Base-by-base conservation (phyloP, 2,797 vertebrate species). In the Ibycter americanus region DNA sequence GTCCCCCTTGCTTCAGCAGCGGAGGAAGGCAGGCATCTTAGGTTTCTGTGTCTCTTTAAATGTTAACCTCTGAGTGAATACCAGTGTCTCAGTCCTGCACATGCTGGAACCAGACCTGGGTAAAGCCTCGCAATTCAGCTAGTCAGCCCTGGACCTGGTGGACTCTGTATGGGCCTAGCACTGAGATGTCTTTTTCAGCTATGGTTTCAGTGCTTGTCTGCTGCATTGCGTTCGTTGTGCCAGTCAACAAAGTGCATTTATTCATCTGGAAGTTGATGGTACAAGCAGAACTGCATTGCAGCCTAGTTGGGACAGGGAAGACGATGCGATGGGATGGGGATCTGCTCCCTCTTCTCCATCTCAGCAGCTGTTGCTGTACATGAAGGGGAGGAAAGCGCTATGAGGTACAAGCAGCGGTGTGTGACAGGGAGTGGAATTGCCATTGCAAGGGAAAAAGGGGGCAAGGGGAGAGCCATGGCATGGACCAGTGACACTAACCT, bases 211-310 rank as follows among this genome's bases (percentile, higher is more conserved):
- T 61, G 32, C 3, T 87, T 54, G 7, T 38, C 31, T 68, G 34
- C 19, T 54, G 22, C 6, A 9, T 31, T 1, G 0, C 13, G 9
- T 49, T 49, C 11, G n/a, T 31, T 42, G 16, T 47, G 26, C 15
- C 17, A 38, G 18, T 44, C 20, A 44, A 2, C 21, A 49, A 83
- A 51, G 19, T 42, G 11, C 5, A 40, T 76, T 11, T 10, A 44
- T 67, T 71, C 16, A 38, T 34, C 15, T 67, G 47, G 21, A 85
- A 74, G 18, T 4, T 67, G 20, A 13, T 36, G 46, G 22, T 21
- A 46, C 67, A 90, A 27, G 9, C 1, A 1, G 9, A 8, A 52
- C 67, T 71, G 5, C 21, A 80, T 56, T 49, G 20, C 13, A 51
- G 32, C 9, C 32, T 63, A 32, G 4, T 1, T 51, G 29, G 26